These are phyloP conservation scores for Scaptomyza pallida DNA, from an alignment of 1,140 invertebrate species.

Conservation along the genomic window DNA sequence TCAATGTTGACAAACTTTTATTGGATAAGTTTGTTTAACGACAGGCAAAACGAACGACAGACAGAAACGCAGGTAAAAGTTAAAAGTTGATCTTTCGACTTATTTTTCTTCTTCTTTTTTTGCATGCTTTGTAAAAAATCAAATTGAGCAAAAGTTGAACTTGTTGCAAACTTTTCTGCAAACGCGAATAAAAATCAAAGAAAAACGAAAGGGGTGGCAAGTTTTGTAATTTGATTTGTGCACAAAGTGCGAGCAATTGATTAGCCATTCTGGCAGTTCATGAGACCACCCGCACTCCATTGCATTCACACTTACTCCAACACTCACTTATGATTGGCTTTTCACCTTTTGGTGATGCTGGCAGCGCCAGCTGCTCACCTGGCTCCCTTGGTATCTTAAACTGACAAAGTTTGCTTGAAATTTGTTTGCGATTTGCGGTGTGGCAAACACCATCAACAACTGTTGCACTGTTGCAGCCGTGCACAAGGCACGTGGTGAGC, in stretches of 20 bases:
- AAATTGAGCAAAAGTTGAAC: slow-evolving; percentile 81
- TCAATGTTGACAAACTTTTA: slow-evolving; percentile 84
- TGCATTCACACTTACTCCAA: slow-evolving; percentile 18
- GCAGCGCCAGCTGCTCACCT: slow-evolving; percentile 4
- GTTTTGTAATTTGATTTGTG: slow-evolving; percentile 82
- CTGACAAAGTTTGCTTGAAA: slow-evolving; percentile 50
- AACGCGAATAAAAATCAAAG: slow-evolving; percentile 37
- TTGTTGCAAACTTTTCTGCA: slow-evolving; percentile 42
- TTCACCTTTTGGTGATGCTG: slow-evolving; percentile 37
- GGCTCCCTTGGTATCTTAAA: slow-evolving; percentile 36
- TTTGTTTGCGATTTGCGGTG: slow-evolving; percentile 53
- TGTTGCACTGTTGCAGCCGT: slow-evolving; percentile 54
- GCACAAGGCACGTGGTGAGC: not conserved
- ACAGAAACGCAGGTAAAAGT: slow-evolving; percentile 64
- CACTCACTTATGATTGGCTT: slow-evolving; percentile 52
- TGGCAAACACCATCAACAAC: slow-evolving; percentile 52
- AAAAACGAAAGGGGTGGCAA: slow-evolving; percentile 70
- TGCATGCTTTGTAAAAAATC: slow-evolving; percentile 68
- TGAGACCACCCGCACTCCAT: slow-evolving; percentile 26
- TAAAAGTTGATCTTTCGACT: slow-evolving; percentile 48
- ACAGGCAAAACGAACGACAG: slow-evolving; percentile 56
- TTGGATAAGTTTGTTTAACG: slow-evolving; percentile 84
- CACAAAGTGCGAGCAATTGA: slow-evolving; percentile 75
- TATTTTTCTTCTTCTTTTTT: slow-evolving; percentile 30
- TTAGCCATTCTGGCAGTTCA: slow-evolving; percentile 76